These are phyloP conservation scores for Gobio occitaniae DNA, from an alignment of 2,797 vertebrate species.

Conservation along the genomic window DNA sequence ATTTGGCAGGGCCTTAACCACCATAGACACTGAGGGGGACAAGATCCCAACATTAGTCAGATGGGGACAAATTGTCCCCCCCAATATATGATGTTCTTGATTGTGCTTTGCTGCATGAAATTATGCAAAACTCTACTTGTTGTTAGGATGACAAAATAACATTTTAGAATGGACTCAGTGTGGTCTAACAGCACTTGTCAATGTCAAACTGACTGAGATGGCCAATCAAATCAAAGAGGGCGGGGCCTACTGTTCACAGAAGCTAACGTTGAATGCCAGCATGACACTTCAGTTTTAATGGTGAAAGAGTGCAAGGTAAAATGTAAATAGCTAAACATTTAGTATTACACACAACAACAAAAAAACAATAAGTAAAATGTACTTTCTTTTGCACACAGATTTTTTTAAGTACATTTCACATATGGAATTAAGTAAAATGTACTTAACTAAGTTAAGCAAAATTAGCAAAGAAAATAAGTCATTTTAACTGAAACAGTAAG, in stretches of 20 bases:
- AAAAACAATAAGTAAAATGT: no score
- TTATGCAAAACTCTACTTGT: neutral
- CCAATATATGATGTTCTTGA: neutral
- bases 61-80: neutral
- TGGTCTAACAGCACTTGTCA: neutral
- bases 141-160: neutral
- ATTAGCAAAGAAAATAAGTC: no score
- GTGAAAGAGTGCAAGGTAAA: neutral
- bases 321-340: neutral
- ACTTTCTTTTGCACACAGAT: no score
- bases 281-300: neutral
- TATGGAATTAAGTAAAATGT: no score
- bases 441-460: no score
- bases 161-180: neutral
- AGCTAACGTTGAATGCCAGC: neutral
- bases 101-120: neutral
- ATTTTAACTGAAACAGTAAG: no score
- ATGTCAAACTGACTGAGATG: neutral
- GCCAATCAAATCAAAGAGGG: neutral
- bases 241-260: neutral
- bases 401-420: no score
- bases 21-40: neutral
- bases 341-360: neutral
- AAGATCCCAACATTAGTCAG: neutral
- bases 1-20: neutral